Percentiles rank a stretch among this genome's conserved stretches.
These are phyloP conservation scores for Myiotriccus ornatus DNA, from an alignment of 2,797 vertebrate genomes.

Conservation along the genomic window DNA sequence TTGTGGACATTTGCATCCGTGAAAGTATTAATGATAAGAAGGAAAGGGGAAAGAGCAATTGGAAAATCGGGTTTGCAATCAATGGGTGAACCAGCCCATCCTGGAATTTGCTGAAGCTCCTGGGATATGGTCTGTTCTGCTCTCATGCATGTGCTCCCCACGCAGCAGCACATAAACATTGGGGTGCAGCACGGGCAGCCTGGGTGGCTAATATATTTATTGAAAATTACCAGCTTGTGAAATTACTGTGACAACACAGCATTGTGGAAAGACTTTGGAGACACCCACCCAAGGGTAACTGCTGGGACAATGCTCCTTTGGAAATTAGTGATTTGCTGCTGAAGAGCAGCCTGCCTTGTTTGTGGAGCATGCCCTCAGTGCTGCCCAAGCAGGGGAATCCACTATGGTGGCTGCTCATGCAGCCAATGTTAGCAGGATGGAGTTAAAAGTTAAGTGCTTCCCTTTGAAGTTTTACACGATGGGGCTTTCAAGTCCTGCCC, in stretches of 20 bases:
- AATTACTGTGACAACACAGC: slow-evolving; percentile 26
- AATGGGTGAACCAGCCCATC: neutral
- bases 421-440: neutral
- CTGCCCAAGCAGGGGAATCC: neutral
- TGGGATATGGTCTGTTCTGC: neutral
- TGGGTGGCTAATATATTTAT: neutral
- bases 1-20: neutral
- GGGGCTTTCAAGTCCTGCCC: slow-evolving; percentile 29
- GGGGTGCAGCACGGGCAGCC: neutral
- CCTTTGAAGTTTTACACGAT: slow-evolving; percentile 62
- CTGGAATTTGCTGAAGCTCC: slow-evolving; percentile 1
- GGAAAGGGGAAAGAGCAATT: neutral
- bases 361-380: neutral
- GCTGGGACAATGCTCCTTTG: neutral
- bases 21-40: neutral
- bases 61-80: neutral
- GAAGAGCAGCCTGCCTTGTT: neutral
- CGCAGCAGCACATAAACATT: neutral
- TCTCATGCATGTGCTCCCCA: accelerated
- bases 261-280: neutral
- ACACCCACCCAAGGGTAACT: neutral
- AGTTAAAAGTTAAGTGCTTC: slow-evolving; percentile 77
- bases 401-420: neutral
- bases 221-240: slow-evolving; percentile 56
- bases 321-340: slow-evolving; percentile 19